Evolutionary conservation across 2,797 vertebrate genomes (phyloP), one percentile per base, ranked within the genome.

Genomic region (Xenops minutus): DNA sequence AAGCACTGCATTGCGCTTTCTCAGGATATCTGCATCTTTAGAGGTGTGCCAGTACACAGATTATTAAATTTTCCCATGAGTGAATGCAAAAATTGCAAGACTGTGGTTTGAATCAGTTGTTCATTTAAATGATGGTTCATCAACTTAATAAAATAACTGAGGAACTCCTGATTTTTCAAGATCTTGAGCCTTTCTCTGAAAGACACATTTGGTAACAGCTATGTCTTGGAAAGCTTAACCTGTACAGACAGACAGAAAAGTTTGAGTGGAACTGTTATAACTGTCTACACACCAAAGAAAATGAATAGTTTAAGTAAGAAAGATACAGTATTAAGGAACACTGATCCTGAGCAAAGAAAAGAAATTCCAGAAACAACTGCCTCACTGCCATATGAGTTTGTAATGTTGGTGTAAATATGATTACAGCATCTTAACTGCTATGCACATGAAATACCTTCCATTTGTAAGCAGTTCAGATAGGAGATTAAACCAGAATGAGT

Each of bases 201-300:
- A 66, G 41, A 51, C 2, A 4, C 3, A 37, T 3, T 21, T 72
- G 11, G 46, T 77, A 52, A 41, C 61, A 75, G 19, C 13, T 64
- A 15, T 6, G 27, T 44, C 79, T 83, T 59, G 32, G 29, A 80
- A 93, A 59, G 19, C 29, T 80, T 69, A 66, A 79, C n/a, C 68
- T 59, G 6, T 9, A 16, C 19, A 54, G 20, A 19, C 30, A 83
- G 29, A 67, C 9, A 3, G 2, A 82, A 88, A 68, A 83, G 7
- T 9, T 51, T 32, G 26, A 16, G 15, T 39, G 5, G 18, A 92
- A 67, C 7, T 0, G 0, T 34, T 56, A 19, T 54, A 29, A 66
- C 21, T 32, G 9, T 16, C 61, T 77, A 49, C 19, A 39, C 17
- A 46, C 10, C 1, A 22, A 59, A 48, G 22, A 71, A 92, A 84